phyloP scores from a whole-genome alignment of 2,113 vertebrate species.

The Brevimyrus niger region DNA sequence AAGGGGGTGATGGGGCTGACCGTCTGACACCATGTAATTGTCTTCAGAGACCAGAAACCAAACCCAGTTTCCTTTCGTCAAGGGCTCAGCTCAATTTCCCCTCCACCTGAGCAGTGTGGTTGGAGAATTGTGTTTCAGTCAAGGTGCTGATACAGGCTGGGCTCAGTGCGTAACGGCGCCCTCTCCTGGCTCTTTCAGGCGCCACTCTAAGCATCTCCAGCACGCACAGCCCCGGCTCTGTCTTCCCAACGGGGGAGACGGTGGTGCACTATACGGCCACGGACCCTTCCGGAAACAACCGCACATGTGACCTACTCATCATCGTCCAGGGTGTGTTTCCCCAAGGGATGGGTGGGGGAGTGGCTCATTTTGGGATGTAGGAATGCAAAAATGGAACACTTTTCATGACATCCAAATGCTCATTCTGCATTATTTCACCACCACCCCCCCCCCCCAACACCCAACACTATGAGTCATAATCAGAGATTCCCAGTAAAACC shows the following conservation, averaged over 20 bases:
- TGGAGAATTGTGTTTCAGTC: background rate
- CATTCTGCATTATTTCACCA: background rate
- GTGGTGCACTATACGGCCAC: constrained; percentile 73
- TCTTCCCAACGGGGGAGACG: constrained; percentile 80
- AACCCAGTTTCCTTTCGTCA: background rate
- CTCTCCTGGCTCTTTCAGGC: constrained; percentile 50
- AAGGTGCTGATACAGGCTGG: background rate
- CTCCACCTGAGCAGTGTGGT: background rate
- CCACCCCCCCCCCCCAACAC: background rate
- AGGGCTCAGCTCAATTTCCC: background rate
- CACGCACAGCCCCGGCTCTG: constrained; percentile 71
- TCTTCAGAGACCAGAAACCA: background rate
- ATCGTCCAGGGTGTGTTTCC: constrained; percentile 71
- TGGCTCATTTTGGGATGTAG: background rate
- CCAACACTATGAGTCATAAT: background rate
- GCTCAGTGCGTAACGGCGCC: background rate
- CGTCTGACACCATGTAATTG: background rate
- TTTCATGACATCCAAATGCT: background rate
- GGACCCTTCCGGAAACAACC: constrained; percentile 84
- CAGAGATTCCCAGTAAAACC: background rate
- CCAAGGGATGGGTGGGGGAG: too few species aligned
- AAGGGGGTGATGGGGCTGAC: background rate
- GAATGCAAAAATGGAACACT: background rate
- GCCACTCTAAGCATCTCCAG: constrained; percentile 64
- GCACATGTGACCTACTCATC: constrained; percentile 80